A percentile compares a stretch with the other conserved stretches of the same genome.
Conservation (phyloP, 37 sponge, comb jelly and placozoan genomes). For the Petrosia ficiformis region DNA sequence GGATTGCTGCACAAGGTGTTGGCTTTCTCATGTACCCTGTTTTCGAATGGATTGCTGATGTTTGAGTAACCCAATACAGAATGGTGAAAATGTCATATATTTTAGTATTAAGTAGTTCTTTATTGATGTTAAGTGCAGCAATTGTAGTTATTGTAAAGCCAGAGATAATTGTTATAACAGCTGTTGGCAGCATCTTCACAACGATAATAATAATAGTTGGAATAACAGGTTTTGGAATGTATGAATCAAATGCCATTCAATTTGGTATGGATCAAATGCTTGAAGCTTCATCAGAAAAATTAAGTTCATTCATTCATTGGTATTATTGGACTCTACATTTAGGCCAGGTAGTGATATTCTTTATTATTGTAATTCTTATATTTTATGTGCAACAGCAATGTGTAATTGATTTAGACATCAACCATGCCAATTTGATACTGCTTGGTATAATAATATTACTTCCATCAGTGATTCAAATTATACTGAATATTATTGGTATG, state of each 20-base stretch:
- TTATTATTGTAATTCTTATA: background rate
- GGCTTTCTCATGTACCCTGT: slow-evolving; percentile 12
- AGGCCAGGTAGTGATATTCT: background rate
- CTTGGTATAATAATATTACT: background rate
- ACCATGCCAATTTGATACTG: background rate
- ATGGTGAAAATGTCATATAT: background rate
- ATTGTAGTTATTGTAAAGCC: too few relatives aligned
- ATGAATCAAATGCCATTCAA: too few relatives aligned
- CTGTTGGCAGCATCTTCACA: too few relatives aligned
- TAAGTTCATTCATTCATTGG: too few relatives aligned
- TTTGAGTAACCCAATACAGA: background rate
- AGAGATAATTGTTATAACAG: too few relatives aligned
- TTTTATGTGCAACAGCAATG: background rate
- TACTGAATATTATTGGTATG: too few relatives aligned
- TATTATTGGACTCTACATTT: too few relatives aligned
- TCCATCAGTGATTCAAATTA: background rate
- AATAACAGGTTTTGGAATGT: too few relatives aligned
- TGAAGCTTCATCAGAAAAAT: too few relatives aligned
- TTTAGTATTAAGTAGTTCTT: background rate
- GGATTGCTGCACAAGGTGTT: too few relatives aligned
- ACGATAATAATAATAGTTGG: too few relatives aligned
- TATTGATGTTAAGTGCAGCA: background rate
- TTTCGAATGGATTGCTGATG: background rate
- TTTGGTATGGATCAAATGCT: too few relatives aligned
- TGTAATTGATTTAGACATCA: background rate